Conservation (phyloP, 1,140 invertebrate genomes). For the Euwallacea fornicatus region DNA sequence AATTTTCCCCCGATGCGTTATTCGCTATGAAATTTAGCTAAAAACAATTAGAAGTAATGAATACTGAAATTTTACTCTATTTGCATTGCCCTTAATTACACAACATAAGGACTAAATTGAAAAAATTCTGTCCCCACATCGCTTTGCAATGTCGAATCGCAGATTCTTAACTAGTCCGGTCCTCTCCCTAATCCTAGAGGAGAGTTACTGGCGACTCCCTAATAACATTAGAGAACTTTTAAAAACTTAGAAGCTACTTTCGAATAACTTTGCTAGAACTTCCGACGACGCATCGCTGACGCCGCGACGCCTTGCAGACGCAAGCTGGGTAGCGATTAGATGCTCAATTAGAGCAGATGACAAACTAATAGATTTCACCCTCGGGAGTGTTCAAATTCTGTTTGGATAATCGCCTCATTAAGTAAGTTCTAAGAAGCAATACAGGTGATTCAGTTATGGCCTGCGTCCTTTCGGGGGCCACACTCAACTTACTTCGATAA, state of each 20-base stretch:
- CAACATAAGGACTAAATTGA: background rate
- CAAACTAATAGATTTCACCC: slow-evolving; percentile 30
- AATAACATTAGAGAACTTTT: slow-evolving; percentile 7
- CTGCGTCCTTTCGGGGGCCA: too few relatives aligned
- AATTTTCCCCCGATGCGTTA: background rate
- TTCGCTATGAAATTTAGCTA: background rate
- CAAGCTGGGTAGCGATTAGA: slow-evolving; percentile 28
- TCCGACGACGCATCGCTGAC: slow-evolving; percentile 13
- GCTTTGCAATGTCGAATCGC: background rate
- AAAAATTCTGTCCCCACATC: background rate
- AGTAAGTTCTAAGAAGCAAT: too few relatives aligned
- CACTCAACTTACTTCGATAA: too few relatives aligned
- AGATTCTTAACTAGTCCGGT: background rate
- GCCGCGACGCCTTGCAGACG: slow-evolving; percentile 21
- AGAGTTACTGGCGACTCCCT: background rate
- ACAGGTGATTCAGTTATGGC: too few relatives aligned
- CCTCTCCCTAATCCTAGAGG: background rate
- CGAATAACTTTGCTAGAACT: slow-evolving; percentile 21
- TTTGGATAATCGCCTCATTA: slow-evolving; percentile 14
- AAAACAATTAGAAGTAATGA: background rate
- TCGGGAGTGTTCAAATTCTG: slow-evolving; percentile 20
- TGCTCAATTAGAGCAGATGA: slow-evolving; percentile 33
- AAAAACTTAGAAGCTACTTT: slow-evolving; percentile 12
- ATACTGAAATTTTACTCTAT: background rate
- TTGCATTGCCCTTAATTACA: background rate